Conservation (phyloP, 2,888 invertebrate genomes). For the Blomia tropicalis region DNA sequence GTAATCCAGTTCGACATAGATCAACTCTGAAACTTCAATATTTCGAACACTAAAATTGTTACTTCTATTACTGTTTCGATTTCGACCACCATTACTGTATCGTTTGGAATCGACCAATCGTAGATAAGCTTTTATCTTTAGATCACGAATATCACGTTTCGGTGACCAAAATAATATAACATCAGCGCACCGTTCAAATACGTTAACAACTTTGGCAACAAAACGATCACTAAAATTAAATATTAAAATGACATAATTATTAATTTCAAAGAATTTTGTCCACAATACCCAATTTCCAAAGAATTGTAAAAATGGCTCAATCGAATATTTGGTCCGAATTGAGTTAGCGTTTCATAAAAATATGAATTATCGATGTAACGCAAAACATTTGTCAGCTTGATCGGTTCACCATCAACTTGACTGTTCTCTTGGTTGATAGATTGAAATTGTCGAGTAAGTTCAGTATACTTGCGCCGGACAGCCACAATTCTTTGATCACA, state of each 20-base stretch:
- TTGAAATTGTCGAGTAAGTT: not conserved
- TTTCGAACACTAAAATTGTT: not conserved
- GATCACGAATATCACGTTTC: slow-evolving; percentile 5
- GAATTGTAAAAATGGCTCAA: not conserved
- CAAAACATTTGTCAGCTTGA: not conserved
- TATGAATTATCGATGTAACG: not conserved
- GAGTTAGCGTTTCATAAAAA: not conserved
- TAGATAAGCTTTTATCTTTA: slow-evolving; percentile 3
- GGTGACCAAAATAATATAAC: slow-evolving; percentile 4
- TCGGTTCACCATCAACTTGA: not conserved
- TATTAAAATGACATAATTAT: too few species aligned
- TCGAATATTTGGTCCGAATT: not conserved
- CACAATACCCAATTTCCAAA: slow-evolving; percentile 7
- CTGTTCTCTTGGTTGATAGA: not conserved
- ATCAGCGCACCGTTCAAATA: not conserved
- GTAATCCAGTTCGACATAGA: not conserved
- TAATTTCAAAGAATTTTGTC: not conserved
- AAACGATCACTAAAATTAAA: not conserved
- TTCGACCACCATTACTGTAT: slow-evolving; percentile 5
- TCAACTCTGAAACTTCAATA: not conserved
- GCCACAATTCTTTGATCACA: not conserved
- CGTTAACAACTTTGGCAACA: not conserved
- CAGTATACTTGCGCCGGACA: slow-evolving; percentile 1
- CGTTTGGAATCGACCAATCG: slow-evolving; percentile 1
- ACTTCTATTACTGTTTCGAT: not conserved